These are phyloP conservation scores for Heliconius eleuchia DNA, from an alignment of 1,140 invertebrate species.

Conservation along the genomic window DNA sequence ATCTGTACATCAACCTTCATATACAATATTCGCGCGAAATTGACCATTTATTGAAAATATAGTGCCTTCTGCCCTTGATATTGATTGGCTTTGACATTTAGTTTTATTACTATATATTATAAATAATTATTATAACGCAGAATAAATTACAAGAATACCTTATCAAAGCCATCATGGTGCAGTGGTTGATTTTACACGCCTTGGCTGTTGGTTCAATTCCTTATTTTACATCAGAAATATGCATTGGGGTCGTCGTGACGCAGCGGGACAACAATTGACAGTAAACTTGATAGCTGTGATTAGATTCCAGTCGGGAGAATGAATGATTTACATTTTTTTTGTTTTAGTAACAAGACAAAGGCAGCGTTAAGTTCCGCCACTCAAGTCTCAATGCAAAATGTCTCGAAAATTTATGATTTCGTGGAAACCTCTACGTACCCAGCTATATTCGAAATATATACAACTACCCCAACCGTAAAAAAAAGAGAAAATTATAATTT, in stretches of 20 bases:
- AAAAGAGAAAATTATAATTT: neutral
- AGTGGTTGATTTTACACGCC: neutral
- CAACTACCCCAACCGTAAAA: neutral
- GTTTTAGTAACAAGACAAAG: no score
- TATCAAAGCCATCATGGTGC: neutral
- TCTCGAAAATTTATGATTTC: no score
- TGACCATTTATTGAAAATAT: neutral
- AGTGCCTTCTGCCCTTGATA: slow-evolving; percentile 9
- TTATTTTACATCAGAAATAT: neutral
- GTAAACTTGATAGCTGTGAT: no score
- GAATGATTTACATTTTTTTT: no score
- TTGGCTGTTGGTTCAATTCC: neutral
- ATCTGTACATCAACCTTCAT: neutral
- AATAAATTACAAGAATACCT: neutral
- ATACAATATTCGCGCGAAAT: neutral
- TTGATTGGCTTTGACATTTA: neutral
- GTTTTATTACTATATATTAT: slow-evolving; percentile 5
- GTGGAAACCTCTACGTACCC: no score
- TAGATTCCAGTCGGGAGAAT: no score
- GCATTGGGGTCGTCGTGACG: no score
- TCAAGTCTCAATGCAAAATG: no score
- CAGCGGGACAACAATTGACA: no score
- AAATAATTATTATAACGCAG: neutral
- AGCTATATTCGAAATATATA: no score
- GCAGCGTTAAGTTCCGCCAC: no score